Percentiles rank a stretch among this genome's conserved stretches.
Evolutionary conservation across 2,113 vertebrate species (phyloP).

Genomic region (Chaetorhynchus papuensis): DNA sequence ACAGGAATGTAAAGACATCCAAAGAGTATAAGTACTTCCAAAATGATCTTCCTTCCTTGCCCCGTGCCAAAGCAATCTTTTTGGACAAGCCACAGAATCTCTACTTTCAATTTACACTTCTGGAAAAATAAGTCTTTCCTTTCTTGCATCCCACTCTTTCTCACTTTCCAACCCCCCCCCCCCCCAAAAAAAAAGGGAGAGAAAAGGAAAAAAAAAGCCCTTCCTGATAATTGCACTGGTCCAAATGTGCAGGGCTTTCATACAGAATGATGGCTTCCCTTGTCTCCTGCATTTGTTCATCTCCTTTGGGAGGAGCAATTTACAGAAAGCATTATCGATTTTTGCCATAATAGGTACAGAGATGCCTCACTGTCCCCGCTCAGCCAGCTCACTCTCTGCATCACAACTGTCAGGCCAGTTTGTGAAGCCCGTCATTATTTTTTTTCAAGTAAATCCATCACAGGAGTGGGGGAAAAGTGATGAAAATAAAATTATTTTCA

Average conservation of each 20-base stretch:
- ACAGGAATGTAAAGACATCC: background rate
- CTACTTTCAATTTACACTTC: conserved; percentile 50
- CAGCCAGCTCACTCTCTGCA: conserved; percentile 74
- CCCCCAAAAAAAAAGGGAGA: background rate
- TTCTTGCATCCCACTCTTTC: background rate
- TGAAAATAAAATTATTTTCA: conserved; percentile 89
- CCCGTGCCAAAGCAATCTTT: background rate
- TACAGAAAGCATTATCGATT: conserved; percentile 86
- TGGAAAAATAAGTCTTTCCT: conserved; percentile 12
- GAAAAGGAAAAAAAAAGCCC: background rate
- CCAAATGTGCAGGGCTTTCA: conserved; percentile 75
- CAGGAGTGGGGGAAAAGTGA: conserved; percentile 65
- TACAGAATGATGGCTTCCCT: conserved; percentile 80
- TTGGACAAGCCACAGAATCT: background rate
- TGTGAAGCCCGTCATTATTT: conserved; percentile 81
- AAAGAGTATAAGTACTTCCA: background rate
- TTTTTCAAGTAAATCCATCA: conserved; percentile 81
- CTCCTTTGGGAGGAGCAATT: conserved; percentile 86
- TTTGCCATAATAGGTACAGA: conserved; percentile 86
- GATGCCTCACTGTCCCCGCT: conserved; percentile 76
- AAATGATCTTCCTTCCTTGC: background rate
- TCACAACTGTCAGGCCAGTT: conserved; percentile 80
- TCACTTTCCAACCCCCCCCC: background rate
- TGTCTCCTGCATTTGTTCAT: conserved; percentile 80
- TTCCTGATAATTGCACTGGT: conserved; percentile 79